These are phyloP conservation scores for Blastobasis adustella DNA, from an alignment of 2,888 invertebrate species.

Conservation along the genomic window DNA sequence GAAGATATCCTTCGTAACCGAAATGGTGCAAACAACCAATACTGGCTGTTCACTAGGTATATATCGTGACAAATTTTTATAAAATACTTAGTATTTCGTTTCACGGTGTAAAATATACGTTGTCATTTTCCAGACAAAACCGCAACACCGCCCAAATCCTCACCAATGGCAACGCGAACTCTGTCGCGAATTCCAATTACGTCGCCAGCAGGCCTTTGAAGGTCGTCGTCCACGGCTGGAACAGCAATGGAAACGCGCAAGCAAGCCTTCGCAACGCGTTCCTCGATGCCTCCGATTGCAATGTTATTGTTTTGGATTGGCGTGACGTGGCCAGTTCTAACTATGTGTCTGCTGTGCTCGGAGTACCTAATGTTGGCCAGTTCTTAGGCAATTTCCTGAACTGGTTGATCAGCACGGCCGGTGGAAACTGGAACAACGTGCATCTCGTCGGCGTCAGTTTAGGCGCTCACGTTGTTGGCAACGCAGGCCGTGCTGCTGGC, in stretches of 20 bases:
- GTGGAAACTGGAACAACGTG: slow-evolving; percentile 33
- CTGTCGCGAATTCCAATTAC: slow-evolving; percentile 40
- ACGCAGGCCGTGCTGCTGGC: slow-evolving; percentile 30
- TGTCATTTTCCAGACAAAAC: slow-evolving; percentile 44
- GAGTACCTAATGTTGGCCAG: slow-evolving; percentile 45
- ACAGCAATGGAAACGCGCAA: slow-evolving; percentile 32
- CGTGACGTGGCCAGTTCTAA: slow-evolving; percentile 26
- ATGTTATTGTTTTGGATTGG: slow-evolving; percentile 63
- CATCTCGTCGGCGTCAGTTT: slow-evolving; percentile 47
- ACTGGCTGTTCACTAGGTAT: background rate
- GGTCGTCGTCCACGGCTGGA: slow-evolving; percentile 55
- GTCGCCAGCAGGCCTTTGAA: slow-evolving; percentile 26
- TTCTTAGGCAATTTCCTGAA: slow-evolving; percentile 51
- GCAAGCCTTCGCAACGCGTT: slow-evolving; percentile 45
- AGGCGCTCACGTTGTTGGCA: slow-evolving; percentile 45
- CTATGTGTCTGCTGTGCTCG: slow-evolving; percentile 39
- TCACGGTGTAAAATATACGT: slow-evolving; percentile 24
- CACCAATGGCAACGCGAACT: slow-evolving; percentile 34
- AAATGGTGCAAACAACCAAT: too few relatives aligned
- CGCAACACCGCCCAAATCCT: slow-evolving; percentile 36
- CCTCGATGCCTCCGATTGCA: slow-evolving; percentile 38
- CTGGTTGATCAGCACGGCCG: slow-evolving; percentile 42
- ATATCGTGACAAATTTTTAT: too few relatives aligned
- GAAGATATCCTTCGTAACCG: slow-evolving; percentile 2
- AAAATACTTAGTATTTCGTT: too few relatives aligned